phyloP scores from a whole-genome alignment of 2,113 vertebrate genomes.

The Brachypodius melanocephalos region DNA sequence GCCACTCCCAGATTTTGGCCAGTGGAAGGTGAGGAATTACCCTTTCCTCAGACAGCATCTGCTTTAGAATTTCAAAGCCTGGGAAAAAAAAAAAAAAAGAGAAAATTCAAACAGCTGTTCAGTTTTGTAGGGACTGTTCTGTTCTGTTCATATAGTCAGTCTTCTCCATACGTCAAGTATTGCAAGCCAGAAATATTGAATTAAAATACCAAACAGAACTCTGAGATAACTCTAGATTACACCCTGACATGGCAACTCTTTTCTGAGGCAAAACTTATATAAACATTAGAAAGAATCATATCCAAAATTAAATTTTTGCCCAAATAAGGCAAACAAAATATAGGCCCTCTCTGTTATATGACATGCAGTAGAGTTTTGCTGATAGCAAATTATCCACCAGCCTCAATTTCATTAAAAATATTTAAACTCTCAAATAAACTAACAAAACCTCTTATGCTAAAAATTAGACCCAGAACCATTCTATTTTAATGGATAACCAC shows the following conservation, averaged over 20 bases:
- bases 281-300: background rate
- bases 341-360: background rate
- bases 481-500: background rate
- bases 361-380: background rate
- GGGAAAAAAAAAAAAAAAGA: background rate
- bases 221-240: background rate
- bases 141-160: background rate
- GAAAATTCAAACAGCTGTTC: background rate
- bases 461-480: background rate
- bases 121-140: background rate
- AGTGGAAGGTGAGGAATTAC: slow-evolving; percentile 84
- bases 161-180: background rate
- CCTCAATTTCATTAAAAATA: background rate
- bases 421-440: background rate
- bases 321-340: background rate
- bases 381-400: background rate
- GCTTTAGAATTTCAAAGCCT: slow-evolving; percentile 97
- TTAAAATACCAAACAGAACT: background rate
- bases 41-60: slow-evolving; percentile 90
- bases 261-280: background rate
- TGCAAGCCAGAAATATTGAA: background rate
- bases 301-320: background rate
- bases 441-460: background rate
- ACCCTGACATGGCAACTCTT: background rate
- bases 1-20: slow-evolving; percentile 93